Evolutionary conservation across 2,113 vertebrate species (phyloP).

Genomic region (Osmerus mordax): DNA sequence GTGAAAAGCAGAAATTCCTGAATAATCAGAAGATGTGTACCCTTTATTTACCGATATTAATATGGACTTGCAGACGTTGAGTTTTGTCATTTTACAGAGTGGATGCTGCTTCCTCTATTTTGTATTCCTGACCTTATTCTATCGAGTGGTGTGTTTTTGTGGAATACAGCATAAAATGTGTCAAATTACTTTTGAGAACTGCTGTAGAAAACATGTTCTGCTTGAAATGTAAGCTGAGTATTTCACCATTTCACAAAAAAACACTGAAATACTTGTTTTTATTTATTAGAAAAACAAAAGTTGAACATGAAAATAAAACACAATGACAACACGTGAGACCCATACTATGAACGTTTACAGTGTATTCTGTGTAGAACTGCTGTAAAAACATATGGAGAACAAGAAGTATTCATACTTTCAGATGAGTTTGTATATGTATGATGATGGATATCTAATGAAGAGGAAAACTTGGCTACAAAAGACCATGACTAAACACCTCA

Average conservation of each 20-base stretch:
- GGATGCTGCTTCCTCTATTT: too few relatives aligned
- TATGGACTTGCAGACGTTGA: too few relatives aligned
- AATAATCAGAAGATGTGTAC: too few relatives aligned
- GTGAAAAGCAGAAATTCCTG: too few relatives aligned
- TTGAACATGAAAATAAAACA: conserved; percentile 8
- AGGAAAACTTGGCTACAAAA: conserved; percentile 48
- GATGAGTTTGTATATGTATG: conserved; percentile 22
- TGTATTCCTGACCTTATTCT: too few relatives aligned
- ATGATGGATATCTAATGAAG: conserved; percentile 43
- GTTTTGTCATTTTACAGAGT: too few relatives aligned
- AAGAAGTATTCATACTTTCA: not conserved
- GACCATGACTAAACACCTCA: conserved; percentile 59
- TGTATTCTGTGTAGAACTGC: conserved; percentile 13
- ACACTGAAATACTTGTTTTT: not conserved
- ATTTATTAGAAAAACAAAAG: conserved; percentile 25
- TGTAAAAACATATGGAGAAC: conserved; percentile 15
- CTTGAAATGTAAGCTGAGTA: not conserved
- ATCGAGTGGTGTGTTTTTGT: too few relatives aligned
- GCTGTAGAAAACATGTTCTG: not conserved
- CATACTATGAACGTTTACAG: conserved; percentile 32
- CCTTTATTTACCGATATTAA: too few relatives aligned
- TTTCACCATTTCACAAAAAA: not conserved
- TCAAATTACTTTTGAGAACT: too few relatives aligned
- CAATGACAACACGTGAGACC: conserved; percentile 43
- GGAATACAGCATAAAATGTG: too few relatives aligned